Conservation (phyloP, 2,113 vertebrate species). For the Phasianus colchicus region DNA sequence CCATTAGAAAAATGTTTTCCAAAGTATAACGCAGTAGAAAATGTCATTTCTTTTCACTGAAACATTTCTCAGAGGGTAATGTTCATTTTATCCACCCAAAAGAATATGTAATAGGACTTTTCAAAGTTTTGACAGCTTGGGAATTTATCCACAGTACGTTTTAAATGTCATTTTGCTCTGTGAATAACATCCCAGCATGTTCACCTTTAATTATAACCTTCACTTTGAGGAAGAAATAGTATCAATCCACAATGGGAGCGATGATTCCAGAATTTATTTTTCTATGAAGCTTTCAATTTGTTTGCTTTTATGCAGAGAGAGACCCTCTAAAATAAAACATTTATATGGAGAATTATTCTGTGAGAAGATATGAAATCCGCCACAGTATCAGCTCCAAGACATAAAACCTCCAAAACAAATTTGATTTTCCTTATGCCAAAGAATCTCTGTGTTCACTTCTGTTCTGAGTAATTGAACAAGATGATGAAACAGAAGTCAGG, state of each 20-base stretch:
- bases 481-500: neutral
- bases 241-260: neutral
- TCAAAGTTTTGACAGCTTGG: neutral
- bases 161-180: neutral
- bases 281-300: neutral
- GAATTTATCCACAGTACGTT: neutral
- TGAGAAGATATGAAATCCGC: neutral
- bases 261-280: neutral
- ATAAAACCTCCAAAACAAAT: neutral
- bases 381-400: neutral
- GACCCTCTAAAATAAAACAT: neutral
- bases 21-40: neutral
- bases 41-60: neutral
- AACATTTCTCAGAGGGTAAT: neutral
- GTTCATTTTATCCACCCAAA: neutral
- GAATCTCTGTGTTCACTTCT: neutral
- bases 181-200: neutral
- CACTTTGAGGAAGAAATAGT: neutral
- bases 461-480: neutral
- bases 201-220: neutral
- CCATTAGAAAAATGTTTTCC: neutral
- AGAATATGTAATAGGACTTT: neutral
- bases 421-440: neutral
- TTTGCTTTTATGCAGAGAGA: neutral
- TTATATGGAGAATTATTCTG: neutral